Conservation (phyloP, 2,113 vertebrate species). For the Oenanthe melanoleuca region DNA sequence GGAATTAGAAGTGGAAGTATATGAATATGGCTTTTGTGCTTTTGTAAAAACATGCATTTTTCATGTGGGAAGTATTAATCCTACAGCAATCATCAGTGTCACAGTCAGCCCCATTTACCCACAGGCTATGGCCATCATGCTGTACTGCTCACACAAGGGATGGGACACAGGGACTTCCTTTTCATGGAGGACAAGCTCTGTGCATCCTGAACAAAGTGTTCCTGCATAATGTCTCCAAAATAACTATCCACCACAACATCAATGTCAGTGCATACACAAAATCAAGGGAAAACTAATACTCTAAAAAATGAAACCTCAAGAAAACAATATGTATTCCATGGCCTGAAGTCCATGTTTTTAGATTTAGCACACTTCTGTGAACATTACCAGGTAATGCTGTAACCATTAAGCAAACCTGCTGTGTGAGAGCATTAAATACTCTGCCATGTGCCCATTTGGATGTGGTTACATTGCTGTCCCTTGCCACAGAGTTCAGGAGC, state of each 20-base stretch:
- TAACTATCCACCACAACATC: background rate
- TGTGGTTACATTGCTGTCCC: slow-evolving; percentile 10
- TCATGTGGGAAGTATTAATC: background rate
- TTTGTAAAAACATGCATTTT: background rate
- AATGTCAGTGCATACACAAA: background rate
- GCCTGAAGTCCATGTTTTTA: background rate
- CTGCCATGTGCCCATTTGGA: background rate
- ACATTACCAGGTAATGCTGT: background rate
- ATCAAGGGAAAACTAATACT: background rate
- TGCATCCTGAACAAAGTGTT: background rate
- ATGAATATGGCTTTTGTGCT: background rate
- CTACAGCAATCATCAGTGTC: background rate
- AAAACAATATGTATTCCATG: background rate
- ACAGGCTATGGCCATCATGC: fast-evolving
- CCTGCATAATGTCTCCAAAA: background rate
- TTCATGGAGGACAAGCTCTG: fast-evolving
- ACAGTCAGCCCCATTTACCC: background rate
- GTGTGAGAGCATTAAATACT: background rate
- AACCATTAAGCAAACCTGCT: background rate
- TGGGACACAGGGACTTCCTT: background rate
- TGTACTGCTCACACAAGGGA: background rate
- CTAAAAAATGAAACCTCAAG: background rate
- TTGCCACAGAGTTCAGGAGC: slow-evolving; percentile 79
- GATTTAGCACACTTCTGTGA: background rate
- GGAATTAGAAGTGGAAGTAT: background rate